Evolutionary conservation across 2,797 vertebrate species (phyloP), one percentile per base, ranked within the genome.

Genomic region (Hippopotamyrus pictus): DNA sequence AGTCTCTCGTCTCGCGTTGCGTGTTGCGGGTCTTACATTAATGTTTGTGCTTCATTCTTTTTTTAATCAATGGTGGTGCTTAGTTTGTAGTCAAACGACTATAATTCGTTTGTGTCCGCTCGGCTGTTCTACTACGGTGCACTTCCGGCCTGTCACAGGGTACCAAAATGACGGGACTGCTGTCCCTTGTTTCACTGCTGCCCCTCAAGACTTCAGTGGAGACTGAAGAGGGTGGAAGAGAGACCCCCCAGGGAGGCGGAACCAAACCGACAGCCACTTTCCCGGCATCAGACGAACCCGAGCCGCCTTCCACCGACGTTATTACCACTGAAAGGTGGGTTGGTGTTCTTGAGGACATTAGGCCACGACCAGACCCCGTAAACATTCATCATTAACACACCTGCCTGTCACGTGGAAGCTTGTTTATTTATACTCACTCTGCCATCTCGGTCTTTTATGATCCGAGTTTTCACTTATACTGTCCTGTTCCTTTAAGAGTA

Each of bases 151-250:
- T 22, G 11, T 5, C 8, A 19, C 53, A 57, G 6, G n/a, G 33
- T 91, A 92, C 84, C 91, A 91, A 76, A 90, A 98, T 99, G 97
- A 98, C 96, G 1, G 97, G 97, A 86, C 96, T 99, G 92, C 94
- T 99, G 89, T 98, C 96, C 93, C 92, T 98, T 51, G 94, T 99
- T 88, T 98, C 97, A 90, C 96, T 97, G 89, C 94, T 99, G 50
- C 96, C 97, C 73, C 93, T 98, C n/a, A 93, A 94, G 92, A 95
- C 95, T 91, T 92, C 97, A 91, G 92, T 91, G 89, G 96, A 95
- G 96, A 92, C 90, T 90, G 95, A 92, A 91, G 93, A 90, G 0
- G 14, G n/a, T 25, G 88, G 89, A 54, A 88, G 90, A n/a, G 88
- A 89, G 86, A 91, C 82, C 59, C 53, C 4, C 0, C 90, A 69